Conservation (phyloP, 2,888 invertebrate species). For the Trachelus iudaicus region DNA sequence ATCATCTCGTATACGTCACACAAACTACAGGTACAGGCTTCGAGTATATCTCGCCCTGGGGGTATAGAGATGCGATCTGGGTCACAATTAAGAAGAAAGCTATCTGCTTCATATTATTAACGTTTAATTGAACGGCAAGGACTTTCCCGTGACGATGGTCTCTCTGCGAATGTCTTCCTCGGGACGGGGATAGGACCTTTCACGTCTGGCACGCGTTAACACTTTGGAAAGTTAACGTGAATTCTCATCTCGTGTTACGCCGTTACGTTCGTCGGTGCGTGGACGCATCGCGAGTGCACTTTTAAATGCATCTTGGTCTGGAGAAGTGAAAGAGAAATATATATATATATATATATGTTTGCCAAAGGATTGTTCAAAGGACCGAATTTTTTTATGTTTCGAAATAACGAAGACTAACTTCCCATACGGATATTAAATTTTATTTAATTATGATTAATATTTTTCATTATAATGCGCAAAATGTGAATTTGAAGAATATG, state of each 20-base stretch:
- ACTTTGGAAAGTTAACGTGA: not conserved
- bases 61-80: slow-evolving; percentile 34
- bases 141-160: not conserved
- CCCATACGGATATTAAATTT: no score
- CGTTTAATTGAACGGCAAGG: slow-evolving; percentile 31
- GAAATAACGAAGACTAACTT: no score
- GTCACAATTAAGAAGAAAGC: slow-evolving; percentile 48
- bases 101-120: slow-evolving; percentile 31
- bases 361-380: no score
- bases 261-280: not conserved
- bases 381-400: no score
- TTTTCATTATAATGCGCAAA: no score
- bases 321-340: not conserved
- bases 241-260: not conserved
- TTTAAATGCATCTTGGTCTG: not conserved
- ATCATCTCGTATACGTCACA: not conserved
- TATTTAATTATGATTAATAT: no score
- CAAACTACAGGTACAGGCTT: not conserved
- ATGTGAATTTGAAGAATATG: no score
- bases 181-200: not conserved
- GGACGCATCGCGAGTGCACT: not conserved
- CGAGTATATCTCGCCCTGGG: slow-evolving; percentile 11
- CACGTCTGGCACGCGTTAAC: not conserved
- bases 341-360: not conserved
- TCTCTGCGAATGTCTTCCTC: not conserved